Conservation (phyloP, 2,113 vertebrate genomes). For the Helogale parvula region DNA sequence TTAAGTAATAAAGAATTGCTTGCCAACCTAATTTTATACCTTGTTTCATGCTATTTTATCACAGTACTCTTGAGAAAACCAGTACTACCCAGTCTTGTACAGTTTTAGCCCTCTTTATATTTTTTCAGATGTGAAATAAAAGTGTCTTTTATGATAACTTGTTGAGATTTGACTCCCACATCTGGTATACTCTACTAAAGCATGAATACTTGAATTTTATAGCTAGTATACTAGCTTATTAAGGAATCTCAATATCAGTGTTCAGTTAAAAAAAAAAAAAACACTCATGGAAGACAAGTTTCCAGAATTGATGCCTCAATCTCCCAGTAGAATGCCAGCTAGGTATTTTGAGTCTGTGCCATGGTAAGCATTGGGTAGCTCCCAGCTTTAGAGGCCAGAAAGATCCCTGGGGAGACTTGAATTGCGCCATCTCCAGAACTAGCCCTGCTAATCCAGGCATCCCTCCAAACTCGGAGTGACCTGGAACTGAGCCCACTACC, state of each 20-base stretch:
- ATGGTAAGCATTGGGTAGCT: constrained; percentile 19
- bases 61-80: background rate
- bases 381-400: background rate
- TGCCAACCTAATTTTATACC: background rate
- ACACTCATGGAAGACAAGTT: background rate
- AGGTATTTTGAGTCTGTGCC: constrained; percentile 45
- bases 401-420: background rate
- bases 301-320: background rate
- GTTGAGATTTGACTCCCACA: background rate
- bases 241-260: background rate
- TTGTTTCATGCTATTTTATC: background rate
- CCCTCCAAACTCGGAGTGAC: constrained; percentile 21
- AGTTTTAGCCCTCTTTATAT: background rate
- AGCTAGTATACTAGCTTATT: background rate
- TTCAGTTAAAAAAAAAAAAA: constrained; percentile 1
- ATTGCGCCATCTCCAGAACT: background rate
- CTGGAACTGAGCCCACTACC: constrained; percentile 4
- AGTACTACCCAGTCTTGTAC: background rate
- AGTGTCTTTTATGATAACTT: background rate
- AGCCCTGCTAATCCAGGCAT: background rate
- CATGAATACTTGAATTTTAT: background rate
- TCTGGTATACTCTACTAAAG: background rate
- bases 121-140: constrained; percentile 34
- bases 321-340: background rate
- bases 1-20: constrained; percentile 6